Evolutionary conservation across 2,113 vertebrate genomes (phyloP).

Genomic region (Haemorhous mexicanus): DNA sequence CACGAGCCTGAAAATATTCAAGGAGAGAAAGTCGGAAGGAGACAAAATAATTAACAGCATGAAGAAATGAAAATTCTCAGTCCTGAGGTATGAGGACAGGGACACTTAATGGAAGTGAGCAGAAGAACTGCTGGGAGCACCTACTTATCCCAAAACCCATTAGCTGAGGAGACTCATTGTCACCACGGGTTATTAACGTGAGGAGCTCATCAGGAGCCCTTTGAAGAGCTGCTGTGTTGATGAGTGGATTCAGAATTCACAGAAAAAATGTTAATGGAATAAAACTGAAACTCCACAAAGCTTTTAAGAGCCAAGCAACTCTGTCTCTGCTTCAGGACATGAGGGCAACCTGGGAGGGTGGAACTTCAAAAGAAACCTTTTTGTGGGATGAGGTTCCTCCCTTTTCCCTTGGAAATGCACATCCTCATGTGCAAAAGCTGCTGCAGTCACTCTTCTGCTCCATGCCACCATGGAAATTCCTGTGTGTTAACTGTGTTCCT

Average conservation of each 20-base stretch:
- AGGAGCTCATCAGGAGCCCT: slow-evolving; percentile 15
- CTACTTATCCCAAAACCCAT: neutral
- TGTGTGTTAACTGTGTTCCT: neutral
- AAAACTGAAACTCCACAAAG: neutral
- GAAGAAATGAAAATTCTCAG: neutral
- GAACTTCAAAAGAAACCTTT: neutral
- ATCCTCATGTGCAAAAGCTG: neutral
- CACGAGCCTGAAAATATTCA: neutral
- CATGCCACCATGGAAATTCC: neutral
- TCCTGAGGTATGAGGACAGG: neutral
- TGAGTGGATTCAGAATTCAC: neutral
- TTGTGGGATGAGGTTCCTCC: neutral
- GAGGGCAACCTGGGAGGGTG: neutral
- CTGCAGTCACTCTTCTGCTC: neutral
- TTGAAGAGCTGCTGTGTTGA: neutral
- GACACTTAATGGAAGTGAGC: neutral
- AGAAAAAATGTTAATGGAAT: neutral
- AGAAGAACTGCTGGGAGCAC: slow-evolving; percentile 28
- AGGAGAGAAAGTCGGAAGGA: neutral
- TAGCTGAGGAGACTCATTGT: neutral
- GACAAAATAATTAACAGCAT: neutral
- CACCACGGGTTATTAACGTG: neutral
- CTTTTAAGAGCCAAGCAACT: neutral
- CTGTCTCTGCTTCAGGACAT: neutral
- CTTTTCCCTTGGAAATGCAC: neutral